phyloP scores from a whole-genome alignment of 2,797 vertebrate genomes.

The Leontopithecus rosalia region DNA sequence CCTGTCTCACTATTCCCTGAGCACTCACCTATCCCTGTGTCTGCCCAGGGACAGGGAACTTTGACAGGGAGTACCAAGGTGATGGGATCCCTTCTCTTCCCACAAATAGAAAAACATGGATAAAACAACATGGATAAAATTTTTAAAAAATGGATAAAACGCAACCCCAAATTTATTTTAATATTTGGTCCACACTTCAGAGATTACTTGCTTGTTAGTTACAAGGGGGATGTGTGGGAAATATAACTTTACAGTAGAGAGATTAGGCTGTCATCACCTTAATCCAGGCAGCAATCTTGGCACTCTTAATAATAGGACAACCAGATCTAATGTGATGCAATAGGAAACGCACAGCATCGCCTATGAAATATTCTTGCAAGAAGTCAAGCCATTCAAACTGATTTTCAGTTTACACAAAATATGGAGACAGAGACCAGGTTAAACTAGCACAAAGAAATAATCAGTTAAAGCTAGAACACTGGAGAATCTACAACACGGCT shows the following conservation, averaged over 20 bases:
- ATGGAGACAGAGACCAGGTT: not conserved
- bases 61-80: not conserved
- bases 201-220: not conserved
- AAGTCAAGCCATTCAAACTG: not conserved
- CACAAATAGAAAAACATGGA: not conserved
- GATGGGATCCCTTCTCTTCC: not conserved
- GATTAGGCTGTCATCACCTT: not conserved
- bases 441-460: conserved; percentile 18
- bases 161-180: not conserved
- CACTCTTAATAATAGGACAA: not conserved
- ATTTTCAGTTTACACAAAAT: not conserved
- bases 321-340: not conserved
- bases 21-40: not conserved
- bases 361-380: not conserved
- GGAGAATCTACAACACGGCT: not conserved
- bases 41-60: not conserved
- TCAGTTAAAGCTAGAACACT: not conserved
- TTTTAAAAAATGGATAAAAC: not conserved
- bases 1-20: not conserved
- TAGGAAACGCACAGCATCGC: not conserved
- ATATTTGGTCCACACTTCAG: not conserved
- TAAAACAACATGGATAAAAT: not conserved
- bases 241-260: not conserved
- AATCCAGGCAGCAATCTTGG: not conserved
- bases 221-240: not conserved